Base-by-base conservation (phyloP, 2,797 vertebrate genomes). In the Lacerta viridis region DNA sequence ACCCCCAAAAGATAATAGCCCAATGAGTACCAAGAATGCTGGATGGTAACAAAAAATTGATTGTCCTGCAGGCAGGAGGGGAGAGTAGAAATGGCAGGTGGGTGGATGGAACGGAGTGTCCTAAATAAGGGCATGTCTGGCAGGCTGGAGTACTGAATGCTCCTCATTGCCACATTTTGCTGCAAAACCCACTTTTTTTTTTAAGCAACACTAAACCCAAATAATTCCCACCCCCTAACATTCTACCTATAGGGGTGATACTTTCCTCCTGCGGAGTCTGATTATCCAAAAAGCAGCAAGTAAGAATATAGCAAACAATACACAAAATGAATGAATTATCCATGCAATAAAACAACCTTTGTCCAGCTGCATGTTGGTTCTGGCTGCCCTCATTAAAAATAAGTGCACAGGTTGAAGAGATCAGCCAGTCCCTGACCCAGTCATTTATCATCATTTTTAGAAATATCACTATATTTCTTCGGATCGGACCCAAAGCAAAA, bases 321-420 rank as follows among this genome's bases (percentile, higher is more conserved):
- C 90, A 17, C 11, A 82, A 3, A n/a, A 88, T 17, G 1, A 29
- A 75, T 33, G 88, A n/a, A 3, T 46, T 87, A 76, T 80, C 43
- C 76, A 33, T 87, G 85, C 80, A 83, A 86, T 80, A 92, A 92
- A 91, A 72, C 84, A 55, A 46, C 89, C 64, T 59, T 93, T 72
- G 5, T 91, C 80, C 87, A 87, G 13, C 4, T 41, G 3, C 33
- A 91, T 87, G 36, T 85, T 92, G 89, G 88, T 86, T 29, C 15
- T 95, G 89, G 69, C 88, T 61, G 18, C 39, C 10, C 91, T 15
- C 74, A 88, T 94, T 85, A 75, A 92, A 92, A 91, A 75, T 84
- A 91, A 88, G 75, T 55, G 89, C 84, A 17, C 0, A 0, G 66
- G 84, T 76, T 76, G 61, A 78, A 50, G 77, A 92, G 50, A 90